Evolutionary conservation across 2,797 vertebrate genomes (phyloP).

Genomic region (Hemibagrus guttatus): DNA sequence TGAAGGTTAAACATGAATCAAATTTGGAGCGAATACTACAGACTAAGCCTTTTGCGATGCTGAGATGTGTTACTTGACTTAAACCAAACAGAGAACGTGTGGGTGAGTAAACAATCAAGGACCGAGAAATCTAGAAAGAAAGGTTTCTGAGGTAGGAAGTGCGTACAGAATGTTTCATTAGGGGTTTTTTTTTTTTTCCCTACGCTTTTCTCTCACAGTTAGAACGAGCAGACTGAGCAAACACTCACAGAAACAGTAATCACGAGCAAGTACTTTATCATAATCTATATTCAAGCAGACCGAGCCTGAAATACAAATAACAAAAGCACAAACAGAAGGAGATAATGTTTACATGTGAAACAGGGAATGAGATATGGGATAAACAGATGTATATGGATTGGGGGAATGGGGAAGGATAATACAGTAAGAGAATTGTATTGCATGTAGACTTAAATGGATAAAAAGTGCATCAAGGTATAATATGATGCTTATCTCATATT

Average conservation of each 20-base stretch:
- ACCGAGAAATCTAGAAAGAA: background rate
- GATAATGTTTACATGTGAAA: background rate
- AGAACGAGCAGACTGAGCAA: slow-evolving; percentile 4
- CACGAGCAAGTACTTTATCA: slow-evolving; percentile 7
- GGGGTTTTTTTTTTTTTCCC: background rate
- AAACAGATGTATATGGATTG: background rate
- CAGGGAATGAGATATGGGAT: background rate
- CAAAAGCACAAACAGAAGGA: background rate
- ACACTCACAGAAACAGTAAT: background rate
- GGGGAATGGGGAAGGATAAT: background rate
- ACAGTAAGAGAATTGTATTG: background rate
- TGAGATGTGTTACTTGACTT: background rate
- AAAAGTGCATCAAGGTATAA: background rate
- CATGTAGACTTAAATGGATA: background rate
- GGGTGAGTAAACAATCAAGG: slow-evolving; percentile 19
- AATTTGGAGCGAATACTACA: background rate
- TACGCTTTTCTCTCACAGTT: background rate
- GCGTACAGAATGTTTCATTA: slow-evolving; percentile 2
- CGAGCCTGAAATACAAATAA: slow-evolving; percentile 3
- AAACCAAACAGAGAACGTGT: background rate
- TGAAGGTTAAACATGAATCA: background rate
- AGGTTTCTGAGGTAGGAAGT: background rate
- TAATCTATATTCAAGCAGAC: background rate
- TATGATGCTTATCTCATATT: background rate
- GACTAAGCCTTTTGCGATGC: background rate